phyloP scores from a whole-genome alignment of 2,888 invertebrate genomes.

The Tryphoninae sp. region DNA sequence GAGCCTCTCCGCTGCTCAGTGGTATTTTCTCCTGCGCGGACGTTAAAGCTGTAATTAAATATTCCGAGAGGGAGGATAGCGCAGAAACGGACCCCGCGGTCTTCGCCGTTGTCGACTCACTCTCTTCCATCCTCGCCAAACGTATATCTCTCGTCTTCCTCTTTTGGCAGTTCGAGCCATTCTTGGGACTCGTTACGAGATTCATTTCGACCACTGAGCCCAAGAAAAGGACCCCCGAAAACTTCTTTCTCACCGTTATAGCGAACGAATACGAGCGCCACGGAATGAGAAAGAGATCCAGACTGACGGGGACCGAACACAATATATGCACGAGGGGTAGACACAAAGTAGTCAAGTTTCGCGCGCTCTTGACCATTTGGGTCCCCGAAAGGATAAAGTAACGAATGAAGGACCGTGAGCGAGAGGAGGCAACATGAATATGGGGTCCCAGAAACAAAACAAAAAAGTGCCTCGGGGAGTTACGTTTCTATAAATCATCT shows the following conservation, averaged over 20 bases:
- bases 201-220: conserved; percentile 43
- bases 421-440: conserved; percentile 49
- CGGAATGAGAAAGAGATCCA: conserved; percentile 52
- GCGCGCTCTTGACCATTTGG: conserved; percentile 36
- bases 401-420: conserved; percentile 37
- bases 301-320: conserved; percentile 26
- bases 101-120: conserved; percentile 29
- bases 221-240: not conserved
- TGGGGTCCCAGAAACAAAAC: conserved; percentile 45
- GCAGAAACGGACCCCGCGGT: conserved; percentile 55
- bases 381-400: conserved; percentile 67
- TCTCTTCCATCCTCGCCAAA: conserved; percentile 29
- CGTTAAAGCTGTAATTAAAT: conserved; percentile 78
- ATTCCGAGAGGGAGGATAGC: conserved; percentile 71
- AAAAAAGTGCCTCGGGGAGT: conserved; percentile 68
- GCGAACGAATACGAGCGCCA: not conserved
- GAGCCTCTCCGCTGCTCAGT: conserved; percentile 46
- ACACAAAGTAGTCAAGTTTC: conserved; percentile 65
- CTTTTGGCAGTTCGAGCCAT: conserved; percentile 56
- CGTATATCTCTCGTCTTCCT: conserved; percentile 41
- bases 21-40: conserved; percentile 76
- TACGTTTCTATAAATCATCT: conserved; percentile 81
- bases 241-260: conserved; percentile 44
- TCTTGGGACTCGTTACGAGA: conserved; percentile 61
- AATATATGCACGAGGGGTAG: conserved; percentile 54